Percentiles rank a stretch among this genome's conserved stretches.
Conservation (phyloP, 2,113 vertebrate species). For the Pogonocichla stellata region DNA sequence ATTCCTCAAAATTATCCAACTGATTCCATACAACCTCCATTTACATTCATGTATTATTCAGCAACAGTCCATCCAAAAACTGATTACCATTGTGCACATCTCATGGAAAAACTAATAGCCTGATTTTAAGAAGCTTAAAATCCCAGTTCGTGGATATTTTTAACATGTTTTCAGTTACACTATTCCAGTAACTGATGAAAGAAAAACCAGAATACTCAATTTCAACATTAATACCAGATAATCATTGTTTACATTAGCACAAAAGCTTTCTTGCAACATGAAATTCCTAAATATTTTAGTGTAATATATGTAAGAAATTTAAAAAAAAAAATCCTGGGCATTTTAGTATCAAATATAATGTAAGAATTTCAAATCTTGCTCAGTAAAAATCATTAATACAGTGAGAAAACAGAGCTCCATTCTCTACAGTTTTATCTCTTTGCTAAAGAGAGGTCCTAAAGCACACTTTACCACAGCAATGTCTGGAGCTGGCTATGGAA, state of each 20-base stretch:
- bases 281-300: not conserved
- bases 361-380: not conserved
- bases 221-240: not conserved
- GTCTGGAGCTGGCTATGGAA: slow-evolving; percentile 30
- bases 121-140: slow-evolving; percentile 17
- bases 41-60: slow-evolving; percentile 68
- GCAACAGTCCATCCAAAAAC: slow-evolving; percentile 38
- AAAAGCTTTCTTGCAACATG: not conserved
- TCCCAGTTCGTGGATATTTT: not conserved
- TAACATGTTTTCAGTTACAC: not conserved
- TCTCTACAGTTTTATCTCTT: not conserved
- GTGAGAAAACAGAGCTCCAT: not conserved
- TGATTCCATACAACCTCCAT: slow-evolving; percentile 60
- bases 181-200: not conserved
- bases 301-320: not conserved
- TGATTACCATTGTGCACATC: slow-evolving; percentile 43
- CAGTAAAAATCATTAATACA: not conserved
- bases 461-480: not conserved
- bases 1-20: slow-evolving; percentile 56
- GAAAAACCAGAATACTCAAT: not conserved
- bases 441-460: not conserved
- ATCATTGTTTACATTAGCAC: not conserved
- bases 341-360: not conserved
- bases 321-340: not conserved
- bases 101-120: slow-evolving; percentile 7